Percentiles rank a stretch among this genome's conserved stretches.
Evolutionary conservation across 2,113 vertebrate species (phyloP).

Genomic region (Urocitellus parryii): DNA sequence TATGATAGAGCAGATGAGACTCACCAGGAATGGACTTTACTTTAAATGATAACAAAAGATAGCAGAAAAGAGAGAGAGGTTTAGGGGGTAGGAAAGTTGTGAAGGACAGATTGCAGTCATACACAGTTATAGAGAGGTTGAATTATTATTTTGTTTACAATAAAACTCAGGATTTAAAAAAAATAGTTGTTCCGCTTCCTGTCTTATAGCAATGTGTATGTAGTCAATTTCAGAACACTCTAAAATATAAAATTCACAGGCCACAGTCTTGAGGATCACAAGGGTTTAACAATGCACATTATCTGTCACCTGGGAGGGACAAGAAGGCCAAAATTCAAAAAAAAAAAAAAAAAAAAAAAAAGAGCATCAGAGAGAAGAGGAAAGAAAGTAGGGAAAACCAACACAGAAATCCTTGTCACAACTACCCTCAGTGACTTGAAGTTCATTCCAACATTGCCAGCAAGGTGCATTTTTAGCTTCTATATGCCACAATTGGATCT

Average conservation of each 20-base stretch:
- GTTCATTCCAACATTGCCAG: background rate
- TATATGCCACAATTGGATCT: background rate
- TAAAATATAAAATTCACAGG: background rate
- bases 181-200: background rate
- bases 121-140: background rate
- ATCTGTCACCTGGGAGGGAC: background rate
- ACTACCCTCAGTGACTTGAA: background rate
- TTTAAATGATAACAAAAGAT: background rate
- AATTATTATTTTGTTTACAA: background rate
- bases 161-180: background rate
- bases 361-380: background rate
- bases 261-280: background rate
- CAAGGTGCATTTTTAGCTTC: constrained; percentile 17
- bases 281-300: too few relatives aligned
- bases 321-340: background rate
- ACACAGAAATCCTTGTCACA: background rate
- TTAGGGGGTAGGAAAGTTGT: background rate
- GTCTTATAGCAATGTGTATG: background rate
- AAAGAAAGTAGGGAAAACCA: background rate
- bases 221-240: background rate
- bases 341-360: too few relatives aligned
- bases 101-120: background rate
- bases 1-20: background rate
- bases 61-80: background rate
- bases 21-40: background rate